These are phyloP conservation scores for Magallana angulata DNA, from an alignment of 1,140 invertebrate species.

Conservation along the genomic window DNA sequence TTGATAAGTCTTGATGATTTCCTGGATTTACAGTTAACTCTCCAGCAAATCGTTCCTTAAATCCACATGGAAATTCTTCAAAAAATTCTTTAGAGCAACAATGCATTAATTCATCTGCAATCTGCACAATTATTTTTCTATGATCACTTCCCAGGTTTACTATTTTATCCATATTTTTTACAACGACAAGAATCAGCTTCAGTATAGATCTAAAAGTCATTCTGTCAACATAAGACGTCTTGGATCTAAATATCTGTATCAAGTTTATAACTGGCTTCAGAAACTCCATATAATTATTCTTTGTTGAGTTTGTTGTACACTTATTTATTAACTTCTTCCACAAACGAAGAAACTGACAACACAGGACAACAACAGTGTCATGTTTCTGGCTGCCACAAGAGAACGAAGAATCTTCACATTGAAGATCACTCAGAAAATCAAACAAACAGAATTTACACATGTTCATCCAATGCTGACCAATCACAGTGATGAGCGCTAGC, in stretches of 20 bases:
- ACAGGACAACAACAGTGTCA: slow-evolving; percentile 3
- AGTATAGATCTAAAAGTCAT: slow-evolving; percentile 9
- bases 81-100: background rate
- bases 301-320: background rate
- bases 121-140: background rate
- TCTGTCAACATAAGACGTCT: background rate
- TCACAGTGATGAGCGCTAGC: background rate
- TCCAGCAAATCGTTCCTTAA: slow-evolving; percentile 2
- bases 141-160: background rate
- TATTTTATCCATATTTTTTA: background rate
- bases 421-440: background rate
- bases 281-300: background rate
- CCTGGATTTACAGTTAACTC: slow-evolving; percentile 14
- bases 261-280: background rate
- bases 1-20: background rate
- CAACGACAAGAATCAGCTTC: background rate
- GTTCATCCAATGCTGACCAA: background rate
- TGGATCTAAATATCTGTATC: background rate
- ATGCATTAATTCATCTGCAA: background rate
- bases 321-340: background rate
- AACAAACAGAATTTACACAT: background rate
- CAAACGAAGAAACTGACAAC: background rate
- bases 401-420: background rate
- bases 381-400: background rate
- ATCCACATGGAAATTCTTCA: slow-evolving; percentile 14